Evolutionary conservation across 2,888 invertebrate species (phyloP), one percentile per base, ranked within the genome.

Genomic region (Archips xylosteana): DNA sequence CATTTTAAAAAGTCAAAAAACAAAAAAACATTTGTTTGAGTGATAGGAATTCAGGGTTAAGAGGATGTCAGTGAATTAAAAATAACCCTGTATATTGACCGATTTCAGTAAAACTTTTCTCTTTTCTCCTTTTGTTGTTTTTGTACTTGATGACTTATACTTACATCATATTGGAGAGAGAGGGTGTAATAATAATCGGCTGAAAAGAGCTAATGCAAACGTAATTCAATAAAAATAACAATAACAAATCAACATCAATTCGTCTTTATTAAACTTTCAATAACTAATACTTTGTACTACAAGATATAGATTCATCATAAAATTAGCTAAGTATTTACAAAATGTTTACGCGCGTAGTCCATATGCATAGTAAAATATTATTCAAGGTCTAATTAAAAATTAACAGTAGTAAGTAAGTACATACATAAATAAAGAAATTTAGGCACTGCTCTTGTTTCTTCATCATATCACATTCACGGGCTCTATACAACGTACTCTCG

Each of bases 191-290:
- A 49, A 49, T 49, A 49, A 6, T 49, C 49, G 8, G 8, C 13
- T 9, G 54, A 2, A 57, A 23, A 32, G 57, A 4, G 32, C 10
- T 54, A 2, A 32, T n/a, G n/a, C 2, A 4, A 57, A 57, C 9
- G 12, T 57, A 12, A 32, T 12, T 57, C 32, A 57, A 57, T 47
- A 63, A 66, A 68, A 63, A 59, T 59, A 42, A 63, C 15, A 62
- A 62, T 36, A 62, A 63, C 47, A 72, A 63, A 47, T 78, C 81
- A 94, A 94, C 94, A 94, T 92, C 92, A 87, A 94, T 87, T 87
- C 92, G 94, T 94, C 94, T 94, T 94, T 94, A 94, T 94, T 94
- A 86, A 90, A 87, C 82, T 87, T 91, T 89, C 87, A 81, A 84
- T 89, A 90, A 89, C 88, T 92, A 91, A 89, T 89, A 85, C 81